Evolutionary conservation across 2,797 vertebrate genomes (phyloP), one percentile per base, ranked within the genome.

Genomic region (Tokudaia tokunoshimensis): DNA sequence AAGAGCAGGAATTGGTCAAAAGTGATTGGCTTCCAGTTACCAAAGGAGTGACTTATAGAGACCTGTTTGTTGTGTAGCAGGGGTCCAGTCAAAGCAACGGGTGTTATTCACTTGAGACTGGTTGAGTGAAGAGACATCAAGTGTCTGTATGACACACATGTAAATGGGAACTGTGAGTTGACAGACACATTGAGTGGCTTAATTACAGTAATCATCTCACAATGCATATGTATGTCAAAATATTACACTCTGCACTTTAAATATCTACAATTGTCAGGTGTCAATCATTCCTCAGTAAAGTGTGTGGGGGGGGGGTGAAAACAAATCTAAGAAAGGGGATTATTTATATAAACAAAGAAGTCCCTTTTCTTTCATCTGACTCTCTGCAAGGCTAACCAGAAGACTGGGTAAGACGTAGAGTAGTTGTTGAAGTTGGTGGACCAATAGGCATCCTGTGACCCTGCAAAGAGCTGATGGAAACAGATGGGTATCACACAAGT

Each of bases 281-380:
- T 90, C 86, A 95, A 8, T 95, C 67, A 92, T 17, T 65, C 41
- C 12, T 61, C n/a, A 76, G 44, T 67, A 95, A 86, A 81, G 41
- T 41, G 9, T 9, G 47, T 6, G 52, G 11, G 52, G 50, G 24
- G n/a, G 24, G 7, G 26, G n/a, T 13, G 4, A 70, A 91, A 91
- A 57, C 24, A 80, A 89, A 88, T 78, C 34, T 91, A 81, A 15
- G 59, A 50, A 91, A 72, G 87, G 37, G 26, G 29, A 85, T 70
- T 37, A 76, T 61, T 80, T 93, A 91, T 57, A 93, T 57, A 93
- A 96, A 93, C 31, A 41, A 88, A 93, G 82, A 96, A 44, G 52
- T 0, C 59, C 44, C 31, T 15, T 80, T 91, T 31, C 7, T 92
- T 70, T 65, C 50, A 17, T 63, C 81, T 93, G 11, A 89, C 72